Conservation (phyloP, 2,888 invertebrate genomes). For the Lithophane semibrunnea region DNA sequence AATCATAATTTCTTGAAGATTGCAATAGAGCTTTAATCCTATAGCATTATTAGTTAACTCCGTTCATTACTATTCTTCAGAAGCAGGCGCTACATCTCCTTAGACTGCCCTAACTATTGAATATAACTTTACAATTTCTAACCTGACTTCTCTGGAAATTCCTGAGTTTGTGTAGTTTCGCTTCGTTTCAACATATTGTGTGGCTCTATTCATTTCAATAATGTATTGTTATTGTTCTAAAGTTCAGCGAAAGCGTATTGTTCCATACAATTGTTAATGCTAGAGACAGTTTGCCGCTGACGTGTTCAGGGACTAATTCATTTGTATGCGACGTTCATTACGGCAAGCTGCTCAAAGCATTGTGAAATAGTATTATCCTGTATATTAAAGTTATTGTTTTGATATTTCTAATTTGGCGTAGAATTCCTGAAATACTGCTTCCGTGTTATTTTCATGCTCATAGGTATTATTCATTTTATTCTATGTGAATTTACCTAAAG, state of each 20-base stretch:
- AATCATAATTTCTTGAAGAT: neutral
- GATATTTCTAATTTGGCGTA: slow-evolving; percentile 18
- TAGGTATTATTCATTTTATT: too few species aligned
- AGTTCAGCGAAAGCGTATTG: slow-evolving; percentile 65
- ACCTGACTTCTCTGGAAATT: slow-evolving; percentile 54
- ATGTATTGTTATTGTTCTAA: slow-evolving; percentile 64
- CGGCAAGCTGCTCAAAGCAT: slow-evolving; percentile 33
- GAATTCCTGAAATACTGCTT: neutral
- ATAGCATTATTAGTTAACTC: neutral
- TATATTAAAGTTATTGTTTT: slow-evolving; percentile 38
- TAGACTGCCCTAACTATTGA: slow-evolving; percentile 37
- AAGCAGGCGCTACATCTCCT: slow-evolving; percentile 24
- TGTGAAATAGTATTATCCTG: slow-evolving; percentile 47
- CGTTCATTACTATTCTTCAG: slow-evolving; percentile 30
- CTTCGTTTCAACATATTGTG: slow-evolving; percentile 60
- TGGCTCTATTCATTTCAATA: slow-evolving; percentile 65
- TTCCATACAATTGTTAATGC: slow-evolving; percentile 66
- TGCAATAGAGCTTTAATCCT: neutral
- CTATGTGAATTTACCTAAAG: too few species aligned
- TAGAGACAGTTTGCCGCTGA: slow-evolving; percentile 59
- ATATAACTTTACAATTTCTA: slow-evolving; percentile 48
- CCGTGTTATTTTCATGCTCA: too few species aligned
- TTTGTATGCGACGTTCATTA: slow-evolving; percentile 53
- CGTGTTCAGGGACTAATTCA: slow-evolving; percentile 55
- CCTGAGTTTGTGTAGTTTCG: slow-evolving; percentile 53